Percentiles rank a stretch among this genome's conserved stretches.
These are phyloP conservation scores for Eriocheir sinensis DNA, from an alignment of 1,140 invertebrate genomes.

Conservation along the genomic window DNA sequence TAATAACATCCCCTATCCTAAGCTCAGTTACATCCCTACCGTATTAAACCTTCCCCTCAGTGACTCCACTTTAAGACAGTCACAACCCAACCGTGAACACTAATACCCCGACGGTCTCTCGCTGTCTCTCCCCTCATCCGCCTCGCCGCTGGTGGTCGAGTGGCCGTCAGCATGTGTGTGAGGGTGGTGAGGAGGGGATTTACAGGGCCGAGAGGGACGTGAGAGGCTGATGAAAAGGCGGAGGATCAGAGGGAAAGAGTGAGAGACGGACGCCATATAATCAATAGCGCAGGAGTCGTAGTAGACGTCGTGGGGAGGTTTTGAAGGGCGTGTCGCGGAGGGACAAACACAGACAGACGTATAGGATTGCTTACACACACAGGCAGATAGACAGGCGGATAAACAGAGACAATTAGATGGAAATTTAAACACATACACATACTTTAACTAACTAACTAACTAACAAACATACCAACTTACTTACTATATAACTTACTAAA, in stretches of 20 bases:
- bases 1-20: too few species aligned
- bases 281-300: neutral
- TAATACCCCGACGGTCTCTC: neutral
- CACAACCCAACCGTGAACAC: neutral
- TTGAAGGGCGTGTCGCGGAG: neutral
- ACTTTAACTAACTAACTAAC: too few species aligned
- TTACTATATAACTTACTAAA: too few species aligned
- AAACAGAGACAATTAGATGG: too few species aligned
- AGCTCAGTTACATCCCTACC: too few species aligned
- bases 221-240: neutral
- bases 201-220: neutral
- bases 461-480: too few species aligned
- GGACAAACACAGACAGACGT: neutral
- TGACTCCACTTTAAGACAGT: neutral
- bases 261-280: neutral
- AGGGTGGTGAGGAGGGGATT: neutral
- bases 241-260: neutral
- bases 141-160: neutral
- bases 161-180: neutral
- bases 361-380: neutral
- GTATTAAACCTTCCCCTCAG: neutral
- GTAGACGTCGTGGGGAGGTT: neutral
- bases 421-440: too few species aligned
- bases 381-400: too few species aligned
- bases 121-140: neutral